A percentile compares a stretch with the other conserved stretches of the same genome.
Conservation (phyloP, 2,113 vertebrate species). For the Ctenodactylus gundi region DNA sequence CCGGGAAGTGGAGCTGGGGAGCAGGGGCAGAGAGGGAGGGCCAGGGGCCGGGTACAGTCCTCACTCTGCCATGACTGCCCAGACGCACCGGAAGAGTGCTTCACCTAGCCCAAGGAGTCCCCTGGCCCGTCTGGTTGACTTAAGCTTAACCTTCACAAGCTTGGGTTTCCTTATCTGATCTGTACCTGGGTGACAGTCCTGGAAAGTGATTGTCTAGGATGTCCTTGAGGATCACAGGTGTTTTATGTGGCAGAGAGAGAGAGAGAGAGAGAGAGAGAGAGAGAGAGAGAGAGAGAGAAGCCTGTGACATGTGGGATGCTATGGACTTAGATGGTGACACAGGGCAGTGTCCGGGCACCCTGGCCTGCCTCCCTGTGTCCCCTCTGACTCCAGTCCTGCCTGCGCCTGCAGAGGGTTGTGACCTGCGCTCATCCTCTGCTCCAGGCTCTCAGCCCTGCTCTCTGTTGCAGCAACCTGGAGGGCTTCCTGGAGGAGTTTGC, state of each 20-base stretch:
- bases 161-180: neutral
- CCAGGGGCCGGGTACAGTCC: too few species aligned
- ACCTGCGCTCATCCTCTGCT: neutral
- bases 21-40: neutral
- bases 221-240: neutral
- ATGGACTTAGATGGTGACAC: neutral
- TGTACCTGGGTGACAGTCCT: neutral
- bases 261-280: too few species aligned
- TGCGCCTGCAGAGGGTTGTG: neutral
- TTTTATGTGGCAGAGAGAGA: too few species aligned
- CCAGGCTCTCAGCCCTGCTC: neutral
- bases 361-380: neutral
- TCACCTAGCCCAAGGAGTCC: too few species aligned
- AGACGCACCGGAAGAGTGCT: too few species aligned
- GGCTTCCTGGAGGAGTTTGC: constrained; percentile 99
- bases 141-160: too few species aligned
- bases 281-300: neutral
- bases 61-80: too few species aligned
- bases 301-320: too few species aligned
- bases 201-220: neutral
- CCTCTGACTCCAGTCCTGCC: rapidly evolving
- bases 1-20: neutral
- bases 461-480: constrained; percentile 92
- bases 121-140: too few species aligned
- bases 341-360: neutral